Percentiles rank a stretch among this genome's conserved stretches.
Evolutionary conservation across 64 coral and sea anemone genomes (phyloP).

Genomic region (Stichodactyla helianthus): DNA sequence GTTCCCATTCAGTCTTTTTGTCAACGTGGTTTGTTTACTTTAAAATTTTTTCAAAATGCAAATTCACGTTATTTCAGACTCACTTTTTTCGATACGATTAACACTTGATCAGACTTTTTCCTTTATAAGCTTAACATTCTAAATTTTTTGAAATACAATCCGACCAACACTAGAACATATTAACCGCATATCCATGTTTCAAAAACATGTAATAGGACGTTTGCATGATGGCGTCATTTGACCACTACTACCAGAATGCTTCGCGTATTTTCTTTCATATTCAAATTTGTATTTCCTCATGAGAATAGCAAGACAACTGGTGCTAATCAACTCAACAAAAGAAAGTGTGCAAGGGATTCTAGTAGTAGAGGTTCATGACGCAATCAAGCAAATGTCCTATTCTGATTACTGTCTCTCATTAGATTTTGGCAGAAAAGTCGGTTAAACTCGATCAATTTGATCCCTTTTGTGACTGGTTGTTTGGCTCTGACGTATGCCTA

Average conservation of each 20-base stretch:
- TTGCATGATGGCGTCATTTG: too few relatives aligned
- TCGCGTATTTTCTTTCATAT: too few relatives aligned
- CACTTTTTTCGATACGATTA: neutral
- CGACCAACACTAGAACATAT: neutral
- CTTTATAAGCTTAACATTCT: too few relatives aligned
- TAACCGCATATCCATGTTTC: neutral
- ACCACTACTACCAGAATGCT: too few relatives aligned
- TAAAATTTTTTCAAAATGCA: neutral
- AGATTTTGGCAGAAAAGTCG: neutral
- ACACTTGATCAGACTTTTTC: neutral
- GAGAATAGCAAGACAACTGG: too few relatives aligned
- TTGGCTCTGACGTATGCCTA: neutral
- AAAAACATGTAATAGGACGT: neutral
- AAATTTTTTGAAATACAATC: too few relatives aligned
- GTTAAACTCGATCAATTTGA: neutral
- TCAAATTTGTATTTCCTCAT: too few relatives aligned
- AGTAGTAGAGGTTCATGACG: too few relatives aligned
- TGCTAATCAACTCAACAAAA: too few relatives aligned
- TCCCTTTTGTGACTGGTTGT: neutral
- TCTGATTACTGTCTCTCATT: neutral
- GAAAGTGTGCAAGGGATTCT: too few relatives aligned
- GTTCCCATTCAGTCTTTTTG: neutral
- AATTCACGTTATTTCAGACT: neutral
- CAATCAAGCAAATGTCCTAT: too few relatives aligned
- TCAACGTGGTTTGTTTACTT: neutral